A percentile compares a stretch with the other conserved stretches of the same genome.
Conservation (phyloP, 2,113 vertebrate genomes). For the Glaucidium brasilianum region DNA sequence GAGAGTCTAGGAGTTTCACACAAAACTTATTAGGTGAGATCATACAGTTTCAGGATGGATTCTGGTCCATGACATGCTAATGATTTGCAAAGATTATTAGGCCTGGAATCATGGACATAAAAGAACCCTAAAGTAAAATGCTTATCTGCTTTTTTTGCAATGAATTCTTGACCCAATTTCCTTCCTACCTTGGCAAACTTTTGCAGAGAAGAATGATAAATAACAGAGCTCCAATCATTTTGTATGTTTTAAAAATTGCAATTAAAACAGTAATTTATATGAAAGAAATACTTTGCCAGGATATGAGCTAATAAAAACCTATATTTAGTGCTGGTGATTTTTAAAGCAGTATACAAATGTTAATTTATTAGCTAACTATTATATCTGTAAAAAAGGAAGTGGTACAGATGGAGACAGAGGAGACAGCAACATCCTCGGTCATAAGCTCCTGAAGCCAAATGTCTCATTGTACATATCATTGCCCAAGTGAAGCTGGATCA, state of each 20-base stretch:
- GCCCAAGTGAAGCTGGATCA: constrained; percentile 15
- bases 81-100: constrained; percentile 35
- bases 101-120: neutral
- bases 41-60: constrained; percentile 27
- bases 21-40: constrained; percentile 51
- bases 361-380: constrained; percentile 22
- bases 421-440: constrained; percentile 6
- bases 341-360: neutral
- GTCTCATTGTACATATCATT: neutral
- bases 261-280: neutral
- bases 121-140: constrained; percentile 9
- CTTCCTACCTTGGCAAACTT: constrained; percentile 24
- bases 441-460: neutral
- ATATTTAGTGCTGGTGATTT: neutral
- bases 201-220: constrained; percentile 2
- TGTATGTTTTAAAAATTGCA: neutral
- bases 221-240: neutral
- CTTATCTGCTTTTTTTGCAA: constrained; percentile 9
- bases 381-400: neutral
- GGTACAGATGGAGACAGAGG: constrained; percentile 16
- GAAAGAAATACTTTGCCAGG: constrained; percentile 6
- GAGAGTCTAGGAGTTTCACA: neutral
- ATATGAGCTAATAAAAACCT: constrained; percentile 13
- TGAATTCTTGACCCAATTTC: constrained; percentile 34
- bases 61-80: neutral